These are phyloP conservation scores for Lacerta viridis DNA, from an alignment of 2,797 vertebrate genomes.

Conservation along the genomic window DNA sequence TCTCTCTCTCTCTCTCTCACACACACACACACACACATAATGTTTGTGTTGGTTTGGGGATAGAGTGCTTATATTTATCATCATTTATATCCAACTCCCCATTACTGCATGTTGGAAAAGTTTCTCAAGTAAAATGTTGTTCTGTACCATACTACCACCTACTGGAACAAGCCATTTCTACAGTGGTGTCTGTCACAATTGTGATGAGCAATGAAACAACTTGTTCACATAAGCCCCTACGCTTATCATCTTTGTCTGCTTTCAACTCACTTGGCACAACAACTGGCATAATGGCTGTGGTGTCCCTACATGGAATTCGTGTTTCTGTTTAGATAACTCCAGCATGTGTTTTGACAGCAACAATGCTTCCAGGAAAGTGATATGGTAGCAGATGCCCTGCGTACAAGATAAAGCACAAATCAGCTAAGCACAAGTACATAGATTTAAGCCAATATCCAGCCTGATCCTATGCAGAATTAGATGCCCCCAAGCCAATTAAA, in stretches of 20 bases:
- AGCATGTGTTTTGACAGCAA: background rate
- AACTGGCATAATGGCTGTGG: background rate
- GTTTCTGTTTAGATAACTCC: background rate
- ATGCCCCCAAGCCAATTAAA: conserved; percentile 9
- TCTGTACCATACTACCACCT: conserved; percentile 59
- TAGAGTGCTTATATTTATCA: conserved; percentile 61
- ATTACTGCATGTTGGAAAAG: background rate
- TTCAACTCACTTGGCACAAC: background rate
- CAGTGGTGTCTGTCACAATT: rapidly evolving
- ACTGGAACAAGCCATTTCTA: conserved; percentile 45
- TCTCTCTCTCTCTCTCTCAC: too few species aligned
- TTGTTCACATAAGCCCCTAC: background rate
- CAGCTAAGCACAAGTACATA: background rate
- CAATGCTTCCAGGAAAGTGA: conserved; percentile 25
- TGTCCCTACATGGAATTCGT: conserved; percentile 4
- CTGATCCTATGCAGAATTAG: conserved; percentile 7
- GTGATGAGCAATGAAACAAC: background rate
- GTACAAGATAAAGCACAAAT: conserved; percentile 10
- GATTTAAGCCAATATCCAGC: background rate
- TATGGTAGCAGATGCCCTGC: background rate
- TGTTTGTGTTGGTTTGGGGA: background rate
- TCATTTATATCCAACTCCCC: background rate
- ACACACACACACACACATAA: too few species aligned
- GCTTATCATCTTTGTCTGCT: background rate
- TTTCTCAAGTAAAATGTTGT: background rate